phyloP scores from a whole-genome alignment of 2,888 invertebrate species.

The Clitarchus hookeri region DNA sequence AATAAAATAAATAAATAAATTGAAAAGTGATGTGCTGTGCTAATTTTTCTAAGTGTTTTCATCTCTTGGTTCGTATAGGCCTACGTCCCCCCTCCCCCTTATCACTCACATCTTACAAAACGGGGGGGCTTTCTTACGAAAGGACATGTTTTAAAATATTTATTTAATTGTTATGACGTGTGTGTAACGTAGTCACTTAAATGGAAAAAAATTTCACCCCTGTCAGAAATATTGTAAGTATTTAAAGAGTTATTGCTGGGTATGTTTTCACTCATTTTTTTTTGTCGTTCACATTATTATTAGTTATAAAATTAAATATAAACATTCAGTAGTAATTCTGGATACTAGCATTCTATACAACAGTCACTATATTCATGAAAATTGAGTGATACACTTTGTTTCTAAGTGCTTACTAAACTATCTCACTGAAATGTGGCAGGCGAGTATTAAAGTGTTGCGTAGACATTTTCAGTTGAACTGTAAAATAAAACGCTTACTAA shows the following conservation, averaged over 20 bases:
- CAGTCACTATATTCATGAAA: too few relatives aligned
- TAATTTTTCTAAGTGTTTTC: conserved; percentile 14
- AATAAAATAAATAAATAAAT: background rate
- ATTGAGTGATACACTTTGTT: too few relatives aligned
- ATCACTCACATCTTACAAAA: background rate
- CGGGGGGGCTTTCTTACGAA: background rate
- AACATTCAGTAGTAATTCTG: too few relatives aligned
- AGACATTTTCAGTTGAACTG: too few relatives aligned
- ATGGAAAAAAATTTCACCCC: background rate
- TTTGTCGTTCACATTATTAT: too few relatives aligned
- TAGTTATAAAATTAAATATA: too few relatives aligned
- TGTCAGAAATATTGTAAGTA: background rate
- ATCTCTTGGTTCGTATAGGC: conserved; percentile 10
- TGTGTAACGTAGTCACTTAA: background rate
- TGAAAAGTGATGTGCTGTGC: conserved; percentile 14
- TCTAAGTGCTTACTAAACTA: too few relatives aligned
- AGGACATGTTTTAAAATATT: background rate
- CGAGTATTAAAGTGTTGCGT: too few relatives aligned
- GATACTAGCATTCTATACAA: too few relatives aligned
- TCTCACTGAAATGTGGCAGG: too few relatives aligned
- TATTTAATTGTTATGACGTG: conserved; percentile 6
- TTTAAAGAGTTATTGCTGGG: background rate
- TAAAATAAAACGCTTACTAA: too few relatives aligned
- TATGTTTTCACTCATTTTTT: background rate
- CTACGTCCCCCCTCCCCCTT: background rate